phyloP scores from a whole-genome alignment of 2,113 vertebrate species.

The Sialia sialis region DNA sequence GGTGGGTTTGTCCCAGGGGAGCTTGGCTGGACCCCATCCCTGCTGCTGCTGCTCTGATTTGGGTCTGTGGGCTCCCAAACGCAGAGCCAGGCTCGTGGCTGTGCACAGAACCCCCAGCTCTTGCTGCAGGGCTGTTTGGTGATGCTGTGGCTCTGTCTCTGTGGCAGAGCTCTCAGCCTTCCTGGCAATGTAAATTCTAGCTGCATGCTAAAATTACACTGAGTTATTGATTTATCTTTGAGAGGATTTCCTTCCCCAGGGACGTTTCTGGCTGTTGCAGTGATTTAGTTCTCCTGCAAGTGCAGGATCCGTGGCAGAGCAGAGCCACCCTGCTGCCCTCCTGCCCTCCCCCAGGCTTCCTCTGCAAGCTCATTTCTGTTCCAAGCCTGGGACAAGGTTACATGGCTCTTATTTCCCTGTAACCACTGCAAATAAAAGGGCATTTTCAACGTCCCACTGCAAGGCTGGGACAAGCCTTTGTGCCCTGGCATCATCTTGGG shows the following conservation, averaged over 20 bases:
- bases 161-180: constrained; percentile 43
- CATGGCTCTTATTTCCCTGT: neutral
- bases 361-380: neutral
- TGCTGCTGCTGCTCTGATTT: neutral
- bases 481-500: accelerated
- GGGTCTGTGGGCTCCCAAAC: accelerated
- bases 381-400: neutral
- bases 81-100: neutral
- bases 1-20: neutral
- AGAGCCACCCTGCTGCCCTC: neutral
- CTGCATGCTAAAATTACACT: constrained; percentile 62
- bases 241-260: constrained; percentile 64
- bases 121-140: constrained; percentile 11
- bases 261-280: constrained; percentile 17
- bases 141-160: constrained; percentile 22
- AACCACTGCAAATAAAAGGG: neutral
- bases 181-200: constrained; percentile 61
- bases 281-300: constrained; percentile 34
- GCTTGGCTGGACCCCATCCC: neutral
- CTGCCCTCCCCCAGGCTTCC: neutral
- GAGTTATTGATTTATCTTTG: constrained; percentile 72
- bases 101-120: neutral
- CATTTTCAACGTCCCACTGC: neutral
- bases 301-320: neutral
- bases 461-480: neutral